Base-by-base conservation (phyloP, 2,888 invertebrate genomes). In the Nomada goodeniana region DNA sequence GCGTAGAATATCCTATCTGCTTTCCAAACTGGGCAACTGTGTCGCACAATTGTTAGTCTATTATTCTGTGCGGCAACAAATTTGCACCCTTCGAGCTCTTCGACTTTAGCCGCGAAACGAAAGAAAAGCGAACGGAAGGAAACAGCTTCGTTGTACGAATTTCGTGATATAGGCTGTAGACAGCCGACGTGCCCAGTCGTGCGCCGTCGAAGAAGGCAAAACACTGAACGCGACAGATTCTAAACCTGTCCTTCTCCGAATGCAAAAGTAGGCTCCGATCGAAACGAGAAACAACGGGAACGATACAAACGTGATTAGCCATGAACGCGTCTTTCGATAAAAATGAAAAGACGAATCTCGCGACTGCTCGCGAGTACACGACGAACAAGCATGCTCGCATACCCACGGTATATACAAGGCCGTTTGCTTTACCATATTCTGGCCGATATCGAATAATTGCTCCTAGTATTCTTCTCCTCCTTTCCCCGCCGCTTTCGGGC, bases 341-440 rank as follows among this genome's bases (percentile, higher is more conserved):
- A 72, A 79, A 26, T 52, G 18, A 73, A 68, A 61, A 20, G 18
- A 10, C 61, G 61, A 63, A 64, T 68, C 47, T 63, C 71, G 68
- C 80, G 70, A 59, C 67, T 74, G 67, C 26, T 26, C 26, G 26
- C 26, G 26, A 26, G 2, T 80, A 71, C 77, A 81, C 71, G 74
- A 85, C 57, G 68, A 82, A 76, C 59, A 36, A 85, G 77, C 84
- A 82, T 80, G 83, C 77, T 29, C 53, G 71, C 80, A 78, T 73
- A 80, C 69, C 81, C 77, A 85, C 86, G 83, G 85, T 91, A 91
- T 91, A 64, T 91, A 91, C 91, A 91, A 89, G 89, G 86, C 86
- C 83, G 73, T 83, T 86, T 70, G 15, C 29, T 63, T 68, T 47
- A 36, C 69, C 67, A 42, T 53, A 36, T 61, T 67, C 64, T 50